A percentile compares a stretch with the other conserved stretches of the same genome.
Evolutionary conservation across 2,888 invertebrate species (phyloP).

Genomic region (Pristionchus fissidentatus): DNA sequence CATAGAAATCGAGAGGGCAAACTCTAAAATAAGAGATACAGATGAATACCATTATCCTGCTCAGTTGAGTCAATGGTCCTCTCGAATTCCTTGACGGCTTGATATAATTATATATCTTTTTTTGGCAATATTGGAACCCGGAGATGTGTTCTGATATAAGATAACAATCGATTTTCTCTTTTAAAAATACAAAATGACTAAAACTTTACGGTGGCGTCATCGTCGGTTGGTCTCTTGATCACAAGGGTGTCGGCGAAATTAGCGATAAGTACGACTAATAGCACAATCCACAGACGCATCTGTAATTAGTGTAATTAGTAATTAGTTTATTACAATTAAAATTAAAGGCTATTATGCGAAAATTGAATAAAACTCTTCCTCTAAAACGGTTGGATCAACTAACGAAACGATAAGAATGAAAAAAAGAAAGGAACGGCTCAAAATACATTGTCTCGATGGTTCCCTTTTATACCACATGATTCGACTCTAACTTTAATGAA

Average conservation of each 20-base stretch:
- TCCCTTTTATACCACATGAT: constrained; percentile 35
- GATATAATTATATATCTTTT: too few relatives aligned
- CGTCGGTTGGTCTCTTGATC: not conserved
- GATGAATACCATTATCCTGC: not conserved
- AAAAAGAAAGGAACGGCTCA: too few relatives aligned
- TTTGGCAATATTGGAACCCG: not conserved
- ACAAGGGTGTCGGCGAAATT: not conserved
- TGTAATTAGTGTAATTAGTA: not conserved
- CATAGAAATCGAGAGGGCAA: too few relatives aligned
- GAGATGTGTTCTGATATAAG: not conserved
- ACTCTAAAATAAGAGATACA: not conserved
- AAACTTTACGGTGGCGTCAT: not conserved
- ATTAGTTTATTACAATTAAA: too few relatives aligned
- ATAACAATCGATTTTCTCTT: not conserved
- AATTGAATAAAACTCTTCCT: too few relatives aligned
- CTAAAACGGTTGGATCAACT: too few relatives aligned
- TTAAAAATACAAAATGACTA: too few relatives aligned
- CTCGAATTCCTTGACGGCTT: constrained; percentile 12
- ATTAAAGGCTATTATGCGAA: too few relatives aligned
- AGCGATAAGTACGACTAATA: not conserved
- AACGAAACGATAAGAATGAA: too few relatives aligned
- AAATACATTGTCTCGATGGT: not conserved
- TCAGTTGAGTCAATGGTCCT: not conserved
- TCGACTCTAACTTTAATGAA: not conserved
- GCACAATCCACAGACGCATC: constrained; percentile 17